Conservation (phyloP, 92 coral and sea anemone genomes). For the Phymanthus crucifer region DNA sequence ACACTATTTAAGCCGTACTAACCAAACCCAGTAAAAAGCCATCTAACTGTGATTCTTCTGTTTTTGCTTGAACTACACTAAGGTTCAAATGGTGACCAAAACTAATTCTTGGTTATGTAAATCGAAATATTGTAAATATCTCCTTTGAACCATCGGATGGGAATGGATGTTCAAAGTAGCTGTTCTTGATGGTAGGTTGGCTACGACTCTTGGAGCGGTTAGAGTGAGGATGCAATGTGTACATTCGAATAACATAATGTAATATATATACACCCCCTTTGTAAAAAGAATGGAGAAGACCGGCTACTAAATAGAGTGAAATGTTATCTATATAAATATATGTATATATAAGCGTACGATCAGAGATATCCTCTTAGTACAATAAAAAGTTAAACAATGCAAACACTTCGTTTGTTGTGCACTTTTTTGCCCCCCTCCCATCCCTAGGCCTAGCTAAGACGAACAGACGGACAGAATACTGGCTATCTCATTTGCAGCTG, state of each 20-base stretch:
- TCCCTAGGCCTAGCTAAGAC: neutral
- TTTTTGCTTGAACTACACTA: no score
- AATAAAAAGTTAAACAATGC: conserved; percentile 16
- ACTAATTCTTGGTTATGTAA: no score
- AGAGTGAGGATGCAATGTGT: no score
- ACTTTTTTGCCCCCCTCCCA: neutral
- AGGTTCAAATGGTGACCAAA: no score
- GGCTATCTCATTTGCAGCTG: neutral
- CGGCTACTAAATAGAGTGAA: conserved; percentile 19
- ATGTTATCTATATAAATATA: conserved; percentile 11
- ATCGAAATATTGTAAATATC: no score
- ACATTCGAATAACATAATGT: conserved; percentile 40
- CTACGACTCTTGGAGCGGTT: no score
- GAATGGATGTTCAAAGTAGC: no score
- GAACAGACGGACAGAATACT: neutral
- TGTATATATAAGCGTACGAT: conserved; percentile 26
- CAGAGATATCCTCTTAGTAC: conserved; percentile 35
- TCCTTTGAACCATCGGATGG: no score
- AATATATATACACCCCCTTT: conserved; percentile 49
- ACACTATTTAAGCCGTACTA: no score
- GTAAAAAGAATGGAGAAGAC: conserved; percentile 37
- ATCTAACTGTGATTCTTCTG: no score
- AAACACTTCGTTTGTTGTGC: neutral
- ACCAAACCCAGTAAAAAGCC: no score
- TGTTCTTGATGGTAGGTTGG: no score